Evolutionary conservation across 2,797 vertebrate species (phyloP).

Genomic region (Lepus oiostolus): DNA sequence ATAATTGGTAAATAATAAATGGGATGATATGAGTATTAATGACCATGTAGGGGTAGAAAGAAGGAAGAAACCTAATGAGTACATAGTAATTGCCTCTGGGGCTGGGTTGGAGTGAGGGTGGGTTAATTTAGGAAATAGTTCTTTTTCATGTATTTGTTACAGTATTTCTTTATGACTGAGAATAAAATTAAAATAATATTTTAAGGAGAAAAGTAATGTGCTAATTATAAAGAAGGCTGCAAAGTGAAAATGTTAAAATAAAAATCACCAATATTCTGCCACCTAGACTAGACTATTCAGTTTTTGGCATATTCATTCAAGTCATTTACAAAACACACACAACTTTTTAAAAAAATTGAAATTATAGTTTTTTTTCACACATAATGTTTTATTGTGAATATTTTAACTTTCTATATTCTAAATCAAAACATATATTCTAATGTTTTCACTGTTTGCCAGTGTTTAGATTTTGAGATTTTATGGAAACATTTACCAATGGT

Average conservation of each 20-base stretch:
- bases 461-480: conserved; percentile 63
- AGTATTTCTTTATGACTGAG: background rate
- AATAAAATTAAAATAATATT: conserved; percentile 53
- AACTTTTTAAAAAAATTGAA: conserved; percentile 39
- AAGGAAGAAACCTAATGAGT: background rate
- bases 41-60: conserved; percentile 7
- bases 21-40: background rate
- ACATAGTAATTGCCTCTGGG: background rate
- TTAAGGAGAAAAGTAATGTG: conserved; percentile 11
- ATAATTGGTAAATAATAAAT: background rate
- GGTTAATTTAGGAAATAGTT: background rate
- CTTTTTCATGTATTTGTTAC: background rate
- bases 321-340: conserved; percentile 37
- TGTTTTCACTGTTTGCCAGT: conserved; percentile 35
- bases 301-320: background rate
- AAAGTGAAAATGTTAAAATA: conserved; percentile 19
- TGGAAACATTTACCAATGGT: conserved; percentile 32
- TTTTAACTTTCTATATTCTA: conserved; percentile 46
- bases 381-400: conserved; percentile 52
- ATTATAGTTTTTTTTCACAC: conserved; percentile 47
- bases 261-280: background rate
- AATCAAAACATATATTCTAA: conserved; percentile 64
- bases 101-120: rapidly evolving
- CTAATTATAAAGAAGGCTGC: conserved; percentile 34
- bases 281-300: background rate